Percentiles rank a stretch among this genome's conserved stretches.
Conservation (phyloP, 2,113 vertebrate genomes). For the Amphilophus citrinellus region DNA sequence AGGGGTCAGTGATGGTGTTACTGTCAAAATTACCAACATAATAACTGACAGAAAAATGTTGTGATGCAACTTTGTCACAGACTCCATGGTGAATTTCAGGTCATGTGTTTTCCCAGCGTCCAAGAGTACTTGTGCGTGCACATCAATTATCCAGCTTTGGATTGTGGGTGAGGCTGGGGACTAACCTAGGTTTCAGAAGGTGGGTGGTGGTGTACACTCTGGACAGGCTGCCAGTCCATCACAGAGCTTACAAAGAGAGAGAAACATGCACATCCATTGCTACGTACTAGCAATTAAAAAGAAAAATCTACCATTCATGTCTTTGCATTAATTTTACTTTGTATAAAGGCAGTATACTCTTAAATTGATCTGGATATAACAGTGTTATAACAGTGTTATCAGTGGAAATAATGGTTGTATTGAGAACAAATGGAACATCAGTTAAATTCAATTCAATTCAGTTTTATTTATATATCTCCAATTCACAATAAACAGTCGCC, state of each 20-base stretch:
- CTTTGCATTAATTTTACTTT: not conserved
- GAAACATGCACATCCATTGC: not conserved
- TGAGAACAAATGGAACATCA: not conserved
- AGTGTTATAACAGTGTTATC: not conserved
- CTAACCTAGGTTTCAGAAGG: not conserved
- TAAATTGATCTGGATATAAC: not conserved
- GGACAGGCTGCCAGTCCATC: not conserved
- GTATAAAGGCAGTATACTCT: not conserved
- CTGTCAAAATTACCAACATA: not conserved
- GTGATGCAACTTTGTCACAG: not conserved
- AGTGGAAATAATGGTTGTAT: not conserved
- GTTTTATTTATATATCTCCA: no score
- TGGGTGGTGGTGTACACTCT: not conserved
- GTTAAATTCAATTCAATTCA: no score
- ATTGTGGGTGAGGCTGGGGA: not conserved
- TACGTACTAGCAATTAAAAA: not conserved
- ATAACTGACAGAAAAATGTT: not conserved
- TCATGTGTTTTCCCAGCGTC: not conserved
- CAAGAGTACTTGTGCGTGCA: accelerated
- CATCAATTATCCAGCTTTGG: not conserved
- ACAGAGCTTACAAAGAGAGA: not conserved
- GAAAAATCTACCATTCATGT: not conserved
- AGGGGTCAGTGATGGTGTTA: not conserved
- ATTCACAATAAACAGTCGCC: no score
- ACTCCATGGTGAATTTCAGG: not conserved